phyloP scores from a whole-genome alignment of 2,113 vertebrate species.

The Trachemys scripta region DNA sequence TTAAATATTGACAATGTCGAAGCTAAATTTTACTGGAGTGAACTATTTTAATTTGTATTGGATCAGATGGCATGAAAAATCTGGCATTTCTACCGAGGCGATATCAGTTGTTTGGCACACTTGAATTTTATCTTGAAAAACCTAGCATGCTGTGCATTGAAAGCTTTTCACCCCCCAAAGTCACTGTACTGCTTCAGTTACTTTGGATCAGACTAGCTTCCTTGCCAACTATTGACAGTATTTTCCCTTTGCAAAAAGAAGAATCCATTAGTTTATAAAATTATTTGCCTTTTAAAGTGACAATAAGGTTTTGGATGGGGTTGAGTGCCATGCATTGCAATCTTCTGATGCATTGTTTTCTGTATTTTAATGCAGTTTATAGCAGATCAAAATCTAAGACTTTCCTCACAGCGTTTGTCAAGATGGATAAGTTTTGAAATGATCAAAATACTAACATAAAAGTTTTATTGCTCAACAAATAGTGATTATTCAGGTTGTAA shows the following conservation, averaged over 20 bases:
- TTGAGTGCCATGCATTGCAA: not conserved
- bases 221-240: not conserved
- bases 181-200: not conserved
- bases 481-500: not conserved
- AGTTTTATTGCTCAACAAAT: not conserved
- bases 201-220: not conserved
- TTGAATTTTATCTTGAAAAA: not conserved
- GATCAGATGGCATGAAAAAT: not conserved
- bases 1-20: not conserved
- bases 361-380: not conserved
- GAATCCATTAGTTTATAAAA: fast-evolving
- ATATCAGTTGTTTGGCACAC: not conserved
- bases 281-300: not conserved
- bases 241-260: not conserved
- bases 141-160: not conserved
- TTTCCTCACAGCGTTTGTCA: not conserved
- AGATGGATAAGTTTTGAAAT: not conserved
- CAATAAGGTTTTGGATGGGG: not conserved
- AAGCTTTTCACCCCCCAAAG: not conserved
- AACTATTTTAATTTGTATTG: fast-evolving
- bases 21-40: not conserved
- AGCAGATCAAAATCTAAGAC: not conserved
- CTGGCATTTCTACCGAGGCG: not conserved
- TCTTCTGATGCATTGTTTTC: not conserved
- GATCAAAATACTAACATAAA: not conserved